Base-by-base conservation (phyloP, 2,113 vertebrate genomes). In the Spermophilus dauricus region DNA sequence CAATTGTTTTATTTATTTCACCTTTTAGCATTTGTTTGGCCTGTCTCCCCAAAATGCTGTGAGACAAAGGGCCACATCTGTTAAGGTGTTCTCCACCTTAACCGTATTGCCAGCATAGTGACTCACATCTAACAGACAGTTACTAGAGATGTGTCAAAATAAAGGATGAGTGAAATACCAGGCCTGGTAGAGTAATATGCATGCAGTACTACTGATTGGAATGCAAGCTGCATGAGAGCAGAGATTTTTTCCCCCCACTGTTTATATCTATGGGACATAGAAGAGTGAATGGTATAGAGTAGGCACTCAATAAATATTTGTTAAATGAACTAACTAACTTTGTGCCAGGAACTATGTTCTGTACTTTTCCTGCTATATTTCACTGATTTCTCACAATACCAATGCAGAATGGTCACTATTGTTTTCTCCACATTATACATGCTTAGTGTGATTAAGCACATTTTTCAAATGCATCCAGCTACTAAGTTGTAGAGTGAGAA, bases 221-320 rank as follows among this genome's bases (percentile, higher is more conserved):
- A 76, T 56, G 26, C 48, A 80, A 95, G 8, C 14, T 67, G 42
- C 12, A n/a, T 1, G 8, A 80, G 12, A 80, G 28, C 5, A 94
- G 37, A 16, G 65, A 92, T 48, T 87, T 98, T 93, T 95, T 95
- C 65, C 70, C 53, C 72, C 92, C 30, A 37, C 22, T 63, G 34
- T 13, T 95, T 34, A 7, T 90, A 65, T n/a, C 12, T 89, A 11
- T 72, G 4, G 18, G 69, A 81, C 34, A 77, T 51, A 90, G 51
- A 77, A 91, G 14, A 90, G 8, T 61, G 42, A 69, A 48, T 63
- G 24, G 8, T 8, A 76, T 82, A 84, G 45, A 81, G 28, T n/a
- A 81, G 34, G 32, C 2, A 67, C 42, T 91, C 42, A 78, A 37
- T 61, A 67, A 91, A 81, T 84, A 92, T 63, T 69, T 86, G 2